Percentiles rank a stretch among this genome's conserved stretches.
These are phyloP conservation scores for Neodiprion virginianus DNA, from an alignment of 1,140 invertebrate genomes.

Conservation along the genomic window DNA sequence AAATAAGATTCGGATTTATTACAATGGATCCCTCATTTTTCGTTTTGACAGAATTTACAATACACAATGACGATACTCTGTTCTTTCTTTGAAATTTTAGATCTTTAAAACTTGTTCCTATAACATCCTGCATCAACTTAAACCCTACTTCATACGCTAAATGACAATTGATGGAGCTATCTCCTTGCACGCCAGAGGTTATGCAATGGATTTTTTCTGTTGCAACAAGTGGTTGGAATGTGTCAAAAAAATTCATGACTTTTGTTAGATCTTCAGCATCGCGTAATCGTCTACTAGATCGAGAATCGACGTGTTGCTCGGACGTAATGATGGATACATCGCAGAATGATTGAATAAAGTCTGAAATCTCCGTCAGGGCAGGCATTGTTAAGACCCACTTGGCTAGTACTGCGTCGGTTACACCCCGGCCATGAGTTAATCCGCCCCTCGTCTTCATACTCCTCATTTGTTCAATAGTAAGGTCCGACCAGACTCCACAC, in stretches of 20 bases:
- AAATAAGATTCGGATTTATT: background rate
- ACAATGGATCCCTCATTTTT: background rate
- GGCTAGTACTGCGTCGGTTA: conserved; percentile 27
- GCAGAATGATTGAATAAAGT: conserved; percentile 45
- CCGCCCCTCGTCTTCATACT: conserved; percentile 48
- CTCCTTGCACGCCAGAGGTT: conserved; percentile 47
- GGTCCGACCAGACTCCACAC: conserved; percentile 52
- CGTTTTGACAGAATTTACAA: background rate
- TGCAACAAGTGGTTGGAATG: conserved; percentile 44
- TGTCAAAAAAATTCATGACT: conserved; percentile 49
- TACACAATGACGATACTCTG: conserved; percentile 18
- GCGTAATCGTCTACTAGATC: conserved; percentile 46
- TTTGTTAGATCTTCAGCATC: conserved; percentile 46
- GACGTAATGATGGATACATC: conserved; percentile 42
- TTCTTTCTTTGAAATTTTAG: conserved; percentile 19
- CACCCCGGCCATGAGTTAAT: conserved; percentile 29
- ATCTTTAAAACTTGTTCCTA: conserved; percentile 23
- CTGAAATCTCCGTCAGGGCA: conserved; percentile 23
- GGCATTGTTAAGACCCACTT: conserved; percentile 28
- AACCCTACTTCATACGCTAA: conserved; percentile 48
- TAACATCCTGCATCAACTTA: conserved; percentile 21
- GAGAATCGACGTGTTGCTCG: conserved; percentile 56
- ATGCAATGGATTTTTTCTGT: conserved; percentile 45
- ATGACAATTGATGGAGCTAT: conserved; percentile 51
- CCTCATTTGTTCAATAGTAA: conserved; percentile 48